Percentiles rank a stretch among this genome's conserved stretches.
These are phyloP conservation scores for Nipponacmea schrenckii DNA, from an alignment of 2,888 invertebrate genomes.

Conservation along the genomic window DNA sequence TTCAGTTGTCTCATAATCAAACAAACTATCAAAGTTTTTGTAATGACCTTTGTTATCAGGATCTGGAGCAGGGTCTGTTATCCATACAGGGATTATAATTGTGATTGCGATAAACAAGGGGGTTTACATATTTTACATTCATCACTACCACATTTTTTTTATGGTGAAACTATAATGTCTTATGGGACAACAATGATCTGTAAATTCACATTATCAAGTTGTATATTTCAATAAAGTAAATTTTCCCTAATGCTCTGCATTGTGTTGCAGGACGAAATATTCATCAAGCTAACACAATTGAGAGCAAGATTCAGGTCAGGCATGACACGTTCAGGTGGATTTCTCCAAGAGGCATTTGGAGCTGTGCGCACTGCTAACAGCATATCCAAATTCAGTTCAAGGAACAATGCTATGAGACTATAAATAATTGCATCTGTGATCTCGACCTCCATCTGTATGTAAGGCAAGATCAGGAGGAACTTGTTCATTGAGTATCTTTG, in stretches of 20 bases:
- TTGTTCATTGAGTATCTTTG: background rate
- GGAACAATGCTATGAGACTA: background rate
- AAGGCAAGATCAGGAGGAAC: background rate
- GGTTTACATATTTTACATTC: conserved; percentile 2
- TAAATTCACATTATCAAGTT: background rate
- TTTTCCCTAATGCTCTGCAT: background rate
- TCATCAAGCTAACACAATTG: conserved; percentile 1
- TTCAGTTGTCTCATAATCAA: background rate
- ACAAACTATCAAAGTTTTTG: background rate
- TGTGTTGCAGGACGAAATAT: background rate
- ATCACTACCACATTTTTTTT: background rate
- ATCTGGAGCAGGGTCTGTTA: background rate
- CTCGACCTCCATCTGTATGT: background rate
- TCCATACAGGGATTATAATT: background rate
- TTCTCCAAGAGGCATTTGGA: background rate
- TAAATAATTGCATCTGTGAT: background rate
- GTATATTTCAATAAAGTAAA: background rate
- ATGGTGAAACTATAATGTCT: background rate
- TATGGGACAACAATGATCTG: background rate
- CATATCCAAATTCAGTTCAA: background rate
- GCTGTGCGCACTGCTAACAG: background rate
- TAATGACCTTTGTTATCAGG: background rate
- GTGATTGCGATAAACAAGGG: background rate
- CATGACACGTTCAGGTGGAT: conserved; percentile 1
- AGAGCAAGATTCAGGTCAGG: background rate